Conservation (phyloP, 2,113 vertebrate genomes). For the Equus przewalskii region DNA sequence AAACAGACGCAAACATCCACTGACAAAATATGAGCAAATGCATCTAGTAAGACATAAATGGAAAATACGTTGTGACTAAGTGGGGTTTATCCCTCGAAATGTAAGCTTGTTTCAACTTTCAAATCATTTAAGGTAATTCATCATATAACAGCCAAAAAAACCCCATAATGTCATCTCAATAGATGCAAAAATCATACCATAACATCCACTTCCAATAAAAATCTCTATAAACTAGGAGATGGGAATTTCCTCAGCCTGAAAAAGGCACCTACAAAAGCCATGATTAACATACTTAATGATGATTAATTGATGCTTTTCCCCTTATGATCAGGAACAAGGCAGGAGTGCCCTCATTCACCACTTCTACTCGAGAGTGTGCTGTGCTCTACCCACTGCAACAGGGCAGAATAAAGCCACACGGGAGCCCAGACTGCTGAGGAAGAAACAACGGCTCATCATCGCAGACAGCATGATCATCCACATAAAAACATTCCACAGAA, state of each 20-base stretch:
- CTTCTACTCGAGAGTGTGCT: neutral
- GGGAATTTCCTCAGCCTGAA: neutral
- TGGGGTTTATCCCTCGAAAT: neutral
- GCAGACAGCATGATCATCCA: fast-evolving
- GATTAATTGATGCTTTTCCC: too few relatives aligned
- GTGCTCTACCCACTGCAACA: too few relatives aligned
- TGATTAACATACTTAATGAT: neutral
- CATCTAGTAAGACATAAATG: neutral
- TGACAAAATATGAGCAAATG: neutral
- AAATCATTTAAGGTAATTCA: too few relatives aligned
- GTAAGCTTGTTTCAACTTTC: neutral
- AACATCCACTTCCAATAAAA: neutral
- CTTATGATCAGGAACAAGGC: neutral
- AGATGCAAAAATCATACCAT: neutral
- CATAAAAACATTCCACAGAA: neutral
- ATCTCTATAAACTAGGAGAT: neutral
- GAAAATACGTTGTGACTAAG: too few relatives aligned
- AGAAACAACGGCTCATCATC: neutral
- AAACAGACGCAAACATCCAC: neutral
- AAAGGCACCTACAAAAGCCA: neutral
- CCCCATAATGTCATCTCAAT: neutral
- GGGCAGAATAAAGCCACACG: too few relatives aligned
- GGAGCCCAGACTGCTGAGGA: fast-evolving
- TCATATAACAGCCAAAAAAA: neutral
- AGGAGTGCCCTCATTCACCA: too few relatives aligned